Evolutionary conservation across 2,113 vertebrate species (phyloP), one percentile per base, ranked within the genome.

Genomic region (Gulo gulo): DNA sequence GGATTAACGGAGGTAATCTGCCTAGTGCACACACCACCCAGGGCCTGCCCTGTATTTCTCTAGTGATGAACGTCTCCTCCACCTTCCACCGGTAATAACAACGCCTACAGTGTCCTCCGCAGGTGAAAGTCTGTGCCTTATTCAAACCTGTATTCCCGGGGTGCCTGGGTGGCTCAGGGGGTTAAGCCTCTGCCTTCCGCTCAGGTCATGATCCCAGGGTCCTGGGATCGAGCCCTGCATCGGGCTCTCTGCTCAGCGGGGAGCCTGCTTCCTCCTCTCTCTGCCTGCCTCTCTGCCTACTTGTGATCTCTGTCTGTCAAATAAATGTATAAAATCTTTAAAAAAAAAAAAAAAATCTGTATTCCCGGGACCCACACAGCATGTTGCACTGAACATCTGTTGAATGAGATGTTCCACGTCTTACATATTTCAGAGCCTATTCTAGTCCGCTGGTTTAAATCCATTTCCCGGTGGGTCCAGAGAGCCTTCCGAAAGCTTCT

Each of bases 1-100:
- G 20, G 16, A 12, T 21, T 23, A 1, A 2, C 34, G 4, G 0
- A 7, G 34, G 47, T n/a, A 3, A 57, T 20, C 36, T 18, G 10
- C 34, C 47, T 26, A 0, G 50, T n/a, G 20, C 6, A 0, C 0
- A 2, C 2, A 4, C 13, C 1, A 10, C 63, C 63, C 4, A 0
- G 61, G 50, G 47, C 23, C 8, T 8, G 91, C 42, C 29, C 87
- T 42, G 12, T 4, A 0, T 10, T 47, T 57, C 26, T 31, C 39
- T 13, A 52, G 59, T 0, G 6, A 21, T 8, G 26, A 47, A 82
- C n/a, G 47, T 20, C 4, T 13, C n/a, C 76, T 84, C 73, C 59
- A 85, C 31, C 57, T 57, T 39, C 36, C 1, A 7, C 45, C 55
- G 59, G 31, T 18, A 20, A 6, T 47, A 42, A 65, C 18, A 45